Conservation (phyloP, 2,888 invertebrate species). For the Drosophila rellima region DNA sequence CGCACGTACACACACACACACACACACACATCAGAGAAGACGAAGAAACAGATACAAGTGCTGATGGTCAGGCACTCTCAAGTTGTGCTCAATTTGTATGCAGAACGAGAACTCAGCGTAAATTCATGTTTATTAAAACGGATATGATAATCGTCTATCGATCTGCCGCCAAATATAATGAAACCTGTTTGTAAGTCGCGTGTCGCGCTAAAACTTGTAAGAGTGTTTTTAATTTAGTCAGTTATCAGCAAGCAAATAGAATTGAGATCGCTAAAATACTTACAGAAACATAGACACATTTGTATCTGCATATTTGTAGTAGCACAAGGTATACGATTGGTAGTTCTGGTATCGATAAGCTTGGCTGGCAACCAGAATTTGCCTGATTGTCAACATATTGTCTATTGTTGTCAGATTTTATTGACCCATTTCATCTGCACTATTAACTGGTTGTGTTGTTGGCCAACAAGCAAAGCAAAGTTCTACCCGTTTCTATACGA, state of each 20-base stretch:
- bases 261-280: constrained; percentile 9
- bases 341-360: constrained; percentile 1
- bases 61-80: constrained; percentile 49
- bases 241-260: background rate
- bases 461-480: constrained; percentile 26
- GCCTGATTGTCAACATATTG: constrained; percentile 4
- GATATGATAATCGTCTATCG: constrained; percentile 71
- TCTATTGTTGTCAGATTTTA: constrained; percentile 13
- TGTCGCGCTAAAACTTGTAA: constrained; percentile 28
- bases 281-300: background rate
- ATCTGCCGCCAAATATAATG: constrained; percentile 17
- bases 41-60: constrained; percentile 31
- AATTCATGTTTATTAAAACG: constrained; percentile 66
- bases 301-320: background rate
- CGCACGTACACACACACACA: constrained; percentile 25
- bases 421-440: constrained; percentile 70
- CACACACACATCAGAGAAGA: constrained; percentile 12
- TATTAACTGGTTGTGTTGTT: constrained; percentile 62
- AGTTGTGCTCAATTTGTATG: constrained; percentile 67
- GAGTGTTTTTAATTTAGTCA: constrained; percentile 15
- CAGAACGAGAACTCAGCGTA: constrained; percentile 47
- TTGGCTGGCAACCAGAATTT: constrained; percentile 8
- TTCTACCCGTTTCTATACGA: constrained; percentile 3
- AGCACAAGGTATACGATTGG: background rate
- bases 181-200: constrained; percentile 58